Conservation (phyloP, 2,888 invertebrate species). For the Drosophila neutralis region DNA sequence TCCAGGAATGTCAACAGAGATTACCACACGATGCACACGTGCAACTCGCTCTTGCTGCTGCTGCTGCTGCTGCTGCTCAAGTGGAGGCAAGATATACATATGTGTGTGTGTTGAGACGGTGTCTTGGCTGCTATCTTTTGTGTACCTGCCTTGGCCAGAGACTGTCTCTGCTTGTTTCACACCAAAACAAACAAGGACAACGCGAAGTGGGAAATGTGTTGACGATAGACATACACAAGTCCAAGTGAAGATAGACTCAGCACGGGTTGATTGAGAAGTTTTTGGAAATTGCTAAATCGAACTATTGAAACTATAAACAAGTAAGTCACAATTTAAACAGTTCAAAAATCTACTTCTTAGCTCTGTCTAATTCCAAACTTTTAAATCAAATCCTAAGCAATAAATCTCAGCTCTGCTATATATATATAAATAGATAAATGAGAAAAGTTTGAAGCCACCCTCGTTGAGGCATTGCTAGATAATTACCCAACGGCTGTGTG, state of each 20-base stretch:
- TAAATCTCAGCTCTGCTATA: rapidly evolving
- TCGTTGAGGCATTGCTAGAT: conserved; percentile 29
- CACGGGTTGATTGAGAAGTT: conserved; percentile 26
- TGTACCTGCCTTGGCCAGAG: conserved; percentile 56
- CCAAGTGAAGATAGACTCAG: conserved; percentile 11
- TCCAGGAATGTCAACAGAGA: conserved; percentile 83
- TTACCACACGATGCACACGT: conserved; percentile 83
- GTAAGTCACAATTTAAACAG: rapidly evolving
- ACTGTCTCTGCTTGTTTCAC: conserved; percentile 53
- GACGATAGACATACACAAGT: conserved; percentile 33
- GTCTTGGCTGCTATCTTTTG: conserved; percentile 17
- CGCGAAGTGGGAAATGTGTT: conserved; percentile 53
- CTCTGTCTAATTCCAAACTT: neutral
- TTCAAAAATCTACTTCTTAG: rapidly evolving
- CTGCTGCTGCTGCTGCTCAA: conserved; percentile 52
- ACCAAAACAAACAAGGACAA: conserved; percentile 75
- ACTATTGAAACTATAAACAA: neutral
- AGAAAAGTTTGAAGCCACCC: conserved; percentile 10
- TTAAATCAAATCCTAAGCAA: neutral
- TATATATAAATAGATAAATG: neutral
- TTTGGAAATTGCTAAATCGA: neutral
- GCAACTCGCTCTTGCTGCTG: conserved; percentile 56
- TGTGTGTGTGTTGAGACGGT: neutral
- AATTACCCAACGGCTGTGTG: conserved; percentile 38
- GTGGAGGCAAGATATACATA: conserved; percentile 43